These are phyloP conservation scores for Agrilus planipennis DNA, from an alignment of 1,140 invertebrate genomes.

Conservation along the genomic window DNA sequence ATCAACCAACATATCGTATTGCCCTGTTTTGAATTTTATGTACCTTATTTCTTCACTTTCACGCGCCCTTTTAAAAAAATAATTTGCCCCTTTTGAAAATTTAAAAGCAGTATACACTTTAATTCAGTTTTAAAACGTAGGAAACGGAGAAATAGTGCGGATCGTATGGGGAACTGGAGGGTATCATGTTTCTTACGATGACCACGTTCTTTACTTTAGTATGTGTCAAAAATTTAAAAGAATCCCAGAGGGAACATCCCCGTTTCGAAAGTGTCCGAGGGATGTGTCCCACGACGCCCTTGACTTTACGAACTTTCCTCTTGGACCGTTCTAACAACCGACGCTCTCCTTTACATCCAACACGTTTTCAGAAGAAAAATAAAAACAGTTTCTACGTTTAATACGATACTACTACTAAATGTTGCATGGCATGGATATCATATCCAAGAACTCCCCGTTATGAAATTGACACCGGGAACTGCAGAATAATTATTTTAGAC, in stretches of 20 bases:
- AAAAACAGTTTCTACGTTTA: too few relatives aligned
- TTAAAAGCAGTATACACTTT: neutral
- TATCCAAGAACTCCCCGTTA: too few relatives aligned
- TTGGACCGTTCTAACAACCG: neutral
- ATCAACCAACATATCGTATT: neutral
- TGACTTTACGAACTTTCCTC: constrained; percentile 14
- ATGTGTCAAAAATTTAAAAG: constrained; percentile 38
- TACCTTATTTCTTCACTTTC: neutral
- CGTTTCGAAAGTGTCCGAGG: constrained; percentile 36
- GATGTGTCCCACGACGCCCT: constrained; percentile 29
- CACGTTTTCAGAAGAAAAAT: too few relatives aligned
- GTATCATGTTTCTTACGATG: constrained; percentile 31
- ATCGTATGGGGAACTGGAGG: constrained; percentile 7
- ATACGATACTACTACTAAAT: too few relatives aligned
- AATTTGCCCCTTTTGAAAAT: neutral
- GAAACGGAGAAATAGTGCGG: neutral
- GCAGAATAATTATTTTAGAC: too few relatives aligned
- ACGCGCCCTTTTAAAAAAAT: neutral
- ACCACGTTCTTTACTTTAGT: constrained; percentile 34
- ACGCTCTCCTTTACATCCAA: constrained; percentile 4
- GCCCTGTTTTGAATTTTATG: neutral
- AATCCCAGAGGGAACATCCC: constrained; percentile 31
- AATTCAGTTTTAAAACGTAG: neutral
- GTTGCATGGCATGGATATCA: too few relatives aligned
- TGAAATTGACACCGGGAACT: too few relatives aligned